These are phyloP conservation scores for Callithrix jacchus DNA, from an alignment of 2,113 vertebrate genomes.

Conservation along the genomic window DNA sequence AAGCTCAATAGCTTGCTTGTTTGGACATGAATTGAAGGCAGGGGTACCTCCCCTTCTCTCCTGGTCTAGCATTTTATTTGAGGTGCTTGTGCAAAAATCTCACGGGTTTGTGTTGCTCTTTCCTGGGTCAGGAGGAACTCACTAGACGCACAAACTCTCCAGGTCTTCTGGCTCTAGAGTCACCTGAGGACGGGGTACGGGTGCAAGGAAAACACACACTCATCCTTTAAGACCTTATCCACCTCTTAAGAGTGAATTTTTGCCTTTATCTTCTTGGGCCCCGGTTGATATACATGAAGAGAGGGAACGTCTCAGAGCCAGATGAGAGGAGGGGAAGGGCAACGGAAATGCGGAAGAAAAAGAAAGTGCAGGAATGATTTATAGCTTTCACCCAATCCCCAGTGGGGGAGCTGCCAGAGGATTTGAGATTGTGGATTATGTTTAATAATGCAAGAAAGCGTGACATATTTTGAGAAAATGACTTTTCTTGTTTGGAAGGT, in stretches of 20 bases:
- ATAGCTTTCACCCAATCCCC: not conserved
- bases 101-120: fast-evolving
- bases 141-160: not conserved
- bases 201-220: not conserved
- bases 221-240: not conserved
- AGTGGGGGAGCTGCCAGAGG: not conserved
- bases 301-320: not conserved
- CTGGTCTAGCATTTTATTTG: not conserved
- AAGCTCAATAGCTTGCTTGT: not conserved
- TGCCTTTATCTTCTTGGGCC: not conserved
- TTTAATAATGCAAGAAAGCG: slow-evolving; percentile 41
- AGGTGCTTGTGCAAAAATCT: not conserved
- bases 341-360: slow-evolving; percentile 52
- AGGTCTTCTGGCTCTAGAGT: not conserved
- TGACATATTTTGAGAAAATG: slow-evolving; percentile 54
- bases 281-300: not conserved
- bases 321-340: not conserved
- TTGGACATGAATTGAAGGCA: not conserved
- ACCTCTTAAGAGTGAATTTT: not conserved
- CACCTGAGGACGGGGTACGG: not conserved
- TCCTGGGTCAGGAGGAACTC: not conserved
- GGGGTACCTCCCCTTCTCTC: no score
- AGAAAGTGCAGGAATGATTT: slow-evolving; percentile 49
- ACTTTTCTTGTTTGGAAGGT: slow-evolving; percentile 51
- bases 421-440: slow-evolving; percentile 35